These are phyloP conservation scores for Leiothrix lutea DNA, from an alignment of 2,113 vertebrate species.

Conservation along the genomic window DNA sequence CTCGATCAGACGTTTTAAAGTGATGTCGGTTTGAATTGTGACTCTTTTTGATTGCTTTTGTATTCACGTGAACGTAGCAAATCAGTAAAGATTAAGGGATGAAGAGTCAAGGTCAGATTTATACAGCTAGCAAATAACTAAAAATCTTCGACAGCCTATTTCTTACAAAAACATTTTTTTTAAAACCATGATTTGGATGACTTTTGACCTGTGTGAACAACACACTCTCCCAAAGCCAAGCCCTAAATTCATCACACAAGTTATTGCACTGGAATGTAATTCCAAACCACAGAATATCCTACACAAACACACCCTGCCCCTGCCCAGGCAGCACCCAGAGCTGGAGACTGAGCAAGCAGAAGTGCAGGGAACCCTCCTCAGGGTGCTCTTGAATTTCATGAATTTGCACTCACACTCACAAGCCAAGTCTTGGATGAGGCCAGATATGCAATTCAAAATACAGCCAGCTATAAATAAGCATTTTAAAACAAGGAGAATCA, in stretches of 20 bases:
- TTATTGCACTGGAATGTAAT: not conserved
- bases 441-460: not conserved
- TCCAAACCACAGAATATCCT: not conserved
- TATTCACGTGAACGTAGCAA: not conserved
- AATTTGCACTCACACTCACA: not conserved
- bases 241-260: not conserved
- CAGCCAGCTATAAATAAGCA: not conserved
- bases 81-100: not conserved
- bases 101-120: not conserved
- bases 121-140: not conserved
- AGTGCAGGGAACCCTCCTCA: rapidly evolving
- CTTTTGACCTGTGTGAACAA: not conserved
- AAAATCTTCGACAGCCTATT: not conserved
- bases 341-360: rapidly evolving
- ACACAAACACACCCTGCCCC: not conserved
- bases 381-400: not conserved
- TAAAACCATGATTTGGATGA: not conserved
- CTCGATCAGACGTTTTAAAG: not conserved
- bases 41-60: not conserved
- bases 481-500: not conserved
- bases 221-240: not conserved
- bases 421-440: not conserved
- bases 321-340: not conserved
- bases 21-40: not conserved
- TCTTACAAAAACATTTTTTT: not conserved